Evolutionary conservation across 2,888 invertebrate species (phyloP), one percentile per base, ranked within the genome.

Genomic region (Tetrapedia diversipes): DNA sequence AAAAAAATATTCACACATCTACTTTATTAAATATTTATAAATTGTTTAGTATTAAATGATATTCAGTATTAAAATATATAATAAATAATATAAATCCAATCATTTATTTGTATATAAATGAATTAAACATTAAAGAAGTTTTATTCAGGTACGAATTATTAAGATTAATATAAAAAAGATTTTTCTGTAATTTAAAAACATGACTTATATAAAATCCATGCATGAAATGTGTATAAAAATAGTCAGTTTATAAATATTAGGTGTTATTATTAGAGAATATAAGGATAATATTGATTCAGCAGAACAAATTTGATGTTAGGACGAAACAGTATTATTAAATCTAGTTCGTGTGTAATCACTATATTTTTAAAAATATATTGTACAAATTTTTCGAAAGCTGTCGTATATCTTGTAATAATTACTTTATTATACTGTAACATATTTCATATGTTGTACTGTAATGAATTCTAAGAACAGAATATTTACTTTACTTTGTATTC

Each of bases 311-410:
- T 61, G 32, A 43, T 61, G n/a, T 27, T 37, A 70, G n/a, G 2
- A 54, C 41, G 19, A 45, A 32, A 57, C 34, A 49, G 32, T 67
- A 64, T 16, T 49, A 24, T 56, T 69, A 41, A 49, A 57, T 59
- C 49, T 59, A 54, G 53, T 67, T 59, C 24, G 11, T 2, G 49
- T 11, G 8, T 47, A 37, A 66, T 37, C 11, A 41, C 54, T 69
- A 59, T 60, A 80, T 37, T 60, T 53, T 37, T 53, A 70, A 68
- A 64, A 56, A 32, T 32, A 16, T 67, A 64, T 59, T 68, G 14
- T 80, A 70, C 47, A 73, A 69, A 76, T 63, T 41, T 71, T 14
- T 68, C 7, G 14, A 71, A 24, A 57, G 32, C 24, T 32, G 24
- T 70, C 49, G 27, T 57, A n/a, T 53, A 34, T 43, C 6, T 27